Evolutionary conservation across 2,797 vertebrate species (phyloP), one percentile per base, ranked within the genome.

Genomic region (Microctenopoma lineatum): DNA sequence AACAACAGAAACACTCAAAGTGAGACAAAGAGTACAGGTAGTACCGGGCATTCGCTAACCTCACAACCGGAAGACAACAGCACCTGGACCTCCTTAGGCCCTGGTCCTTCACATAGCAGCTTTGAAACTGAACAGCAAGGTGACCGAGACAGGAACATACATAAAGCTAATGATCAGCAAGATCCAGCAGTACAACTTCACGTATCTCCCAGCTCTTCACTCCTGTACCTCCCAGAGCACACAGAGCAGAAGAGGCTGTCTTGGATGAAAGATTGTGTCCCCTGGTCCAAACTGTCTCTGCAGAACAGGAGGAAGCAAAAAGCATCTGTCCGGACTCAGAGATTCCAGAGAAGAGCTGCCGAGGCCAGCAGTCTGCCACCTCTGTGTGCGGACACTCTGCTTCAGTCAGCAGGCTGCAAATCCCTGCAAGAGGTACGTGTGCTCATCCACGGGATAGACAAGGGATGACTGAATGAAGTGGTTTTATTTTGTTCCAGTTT

Each of bases 241-340:
- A 76, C 93, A 36, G 95, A 98, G 81, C 87, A 92, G 58, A 98
- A 93, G 82, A 94, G 95, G 72, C 73, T 94, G 80, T 74, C 77
- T 0, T 99, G 97, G 97, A 94, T 96, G 90, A 94, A 89, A 50
- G 91, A 86, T 11, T 96, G 92, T 73, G 86, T 88, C 78, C 77
- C 95, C 11, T 98, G 97, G 97, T 88, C 91, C 71, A 91, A 92
- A 89, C 92, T 95, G 68, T 89, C 89, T 48, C 82, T 90, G 45
- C 91, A 94, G 86, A 95, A 93, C 77, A 89, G 91, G 79, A 93
- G 84, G 65, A 96, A 92, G 50, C 80, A 85, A 59, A 84, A 16
- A 1, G 47, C 45, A 15, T 27, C 42, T 0, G 5, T 36, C 8
- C 13, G 6, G 4, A 55, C 71, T 44, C 92, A 68, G 44, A 90